Percentiles rank a stretch among this genome's conserved stretches.
Conservation (phyloP, 2,113 vertebrate genomes). For the Calyptomena viridis region DNA sequence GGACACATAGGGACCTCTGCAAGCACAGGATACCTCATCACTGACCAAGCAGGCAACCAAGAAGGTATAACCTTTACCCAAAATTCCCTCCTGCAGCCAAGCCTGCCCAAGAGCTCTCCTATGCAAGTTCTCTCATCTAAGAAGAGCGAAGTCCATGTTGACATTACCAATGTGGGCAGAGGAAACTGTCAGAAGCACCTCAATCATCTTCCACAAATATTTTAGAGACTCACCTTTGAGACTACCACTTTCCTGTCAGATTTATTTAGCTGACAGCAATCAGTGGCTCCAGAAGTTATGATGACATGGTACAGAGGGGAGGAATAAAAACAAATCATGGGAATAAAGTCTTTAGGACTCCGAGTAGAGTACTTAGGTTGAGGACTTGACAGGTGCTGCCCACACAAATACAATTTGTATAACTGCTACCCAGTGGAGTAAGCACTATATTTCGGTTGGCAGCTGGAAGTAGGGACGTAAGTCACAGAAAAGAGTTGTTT, state of each 20-base stretch:
- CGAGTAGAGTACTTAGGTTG: not conserved
- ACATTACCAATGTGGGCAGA: not conserved
- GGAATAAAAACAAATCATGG: slow-evolving; percentile 33
- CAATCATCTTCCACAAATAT: not conserved
- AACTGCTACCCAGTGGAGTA: slow-evolving; percentile 31
- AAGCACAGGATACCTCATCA: not conserved
- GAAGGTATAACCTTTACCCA: not conserved
- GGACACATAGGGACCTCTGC: not conserved
- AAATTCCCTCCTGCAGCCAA: not conserved
- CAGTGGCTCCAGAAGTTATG: slow-evolving; percentile 4
- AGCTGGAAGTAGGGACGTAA: not conserved
- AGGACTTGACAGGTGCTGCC: slow-evolving; percentile 58
- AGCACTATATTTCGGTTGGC: not conserved
- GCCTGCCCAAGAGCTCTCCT: not conserved
- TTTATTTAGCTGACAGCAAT: slow-evolving; percentile 28
- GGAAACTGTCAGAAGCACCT: not conserved
- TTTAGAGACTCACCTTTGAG: not conserved
- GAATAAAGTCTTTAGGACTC: slow-evolving; percentile 20
- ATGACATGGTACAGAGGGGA: not conserved
- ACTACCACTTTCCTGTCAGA: not conserved
- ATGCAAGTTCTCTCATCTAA: not conserved
- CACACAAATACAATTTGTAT: slow-evolving; percentile 48
- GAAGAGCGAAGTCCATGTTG: not conserved
- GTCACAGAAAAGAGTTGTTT: slow-evolving; percentile 33
- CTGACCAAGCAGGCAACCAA: not conserved